Conservation (phyloP, 2,797 vertebrate species). For the Tauraco hartlaubi region DNA sequence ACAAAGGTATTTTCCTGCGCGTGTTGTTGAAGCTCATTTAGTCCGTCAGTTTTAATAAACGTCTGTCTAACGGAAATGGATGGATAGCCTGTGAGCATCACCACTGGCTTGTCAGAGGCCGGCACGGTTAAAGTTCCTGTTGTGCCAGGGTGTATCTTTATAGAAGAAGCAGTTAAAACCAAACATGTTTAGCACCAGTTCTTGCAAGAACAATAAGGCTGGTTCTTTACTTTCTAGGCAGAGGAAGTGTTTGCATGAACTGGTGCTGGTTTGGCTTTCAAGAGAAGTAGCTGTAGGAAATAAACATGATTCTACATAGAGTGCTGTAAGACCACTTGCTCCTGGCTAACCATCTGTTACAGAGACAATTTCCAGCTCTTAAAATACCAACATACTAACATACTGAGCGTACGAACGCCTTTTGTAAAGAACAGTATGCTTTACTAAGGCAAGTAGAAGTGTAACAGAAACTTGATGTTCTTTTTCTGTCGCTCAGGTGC, state of each 20-base stretch:
- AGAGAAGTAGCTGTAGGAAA: not conserved
- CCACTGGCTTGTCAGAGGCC: not conserved
- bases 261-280: not conserved
- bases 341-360: not conserved
- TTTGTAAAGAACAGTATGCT: not conserved
- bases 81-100: not conserved
- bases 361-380: not conserved
- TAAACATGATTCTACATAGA: not conserved
- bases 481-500: constrained; percentile 81
- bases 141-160: not conserved
- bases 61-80: too few species aligned
- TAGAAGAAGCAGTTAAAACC: not conserved
- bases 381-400: not conserved
- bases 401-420: not conserved
- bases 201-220: not conserved
- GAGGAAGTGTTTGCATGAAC: not conserved
- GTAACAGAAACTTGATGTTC: not conserved
- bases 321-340: not conserved
- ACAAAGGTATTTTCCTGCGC: constrained; percentile 84
- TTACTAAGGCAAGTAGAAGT: not conserved
- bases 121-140: rapidly evolving
- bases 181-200: not conserved
- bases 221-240: not conserved
- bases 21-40: rapidly evolving
- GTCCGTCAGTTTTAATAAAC: not conserved